These are phyloP conservation scores for Boulengeromyrus knoepffleri DNA, from an alignment of 2,113 vertebrate genomes.

Conservation along the genomic window DNA sequence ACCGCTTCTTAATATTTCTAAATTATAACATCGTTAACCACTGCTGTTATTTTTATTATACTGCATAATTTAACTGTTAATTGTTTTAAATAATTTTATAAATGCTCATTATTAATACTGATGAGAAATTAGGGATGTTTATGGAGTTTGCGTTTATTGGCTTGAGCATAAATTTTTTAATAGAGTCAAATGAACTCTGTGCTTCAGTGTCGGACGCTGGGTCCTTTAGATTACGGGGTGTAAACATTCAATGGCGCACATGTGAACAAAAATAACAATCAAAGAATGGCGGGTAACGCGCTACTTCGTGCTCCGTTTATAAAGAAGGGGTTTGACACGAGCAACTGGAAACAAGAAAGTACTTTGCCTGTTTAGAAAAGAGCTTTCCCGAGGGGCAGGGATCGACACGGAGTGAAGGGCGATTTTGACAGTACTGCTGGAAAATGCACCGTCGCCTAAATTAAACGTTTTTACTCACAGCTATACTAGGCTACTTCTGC, in stretches of 20 bases:
- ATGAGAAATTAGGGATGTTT: neutral
- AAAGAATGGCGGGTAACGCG: slow-evolving; percentile 25
- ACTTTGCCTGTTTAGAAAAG: slow-evolving; percentile 12
- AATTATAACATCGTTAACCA: neutral
- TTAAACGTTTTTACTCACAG: neutral
- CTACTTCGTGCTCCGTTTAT: slow-evolving; percentile 29
- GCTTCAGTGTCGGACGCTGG: neutral
- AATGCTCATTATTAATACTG: neutral
- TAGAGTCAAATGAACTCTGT: neutral
- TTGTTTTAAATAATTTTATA: neutral
- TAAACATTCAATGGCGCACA: neutral
- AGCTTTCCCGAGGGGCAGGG: neutral
- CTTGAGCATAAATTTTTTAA: neutral
- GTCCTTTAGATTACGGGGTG: neutral
- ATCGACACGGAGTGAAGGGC: neutral
- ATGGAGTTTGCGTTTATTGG: neutral
- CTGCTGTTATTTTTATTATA: neutral
- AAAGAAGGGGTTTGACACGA: slow-evolving; percentile 22
- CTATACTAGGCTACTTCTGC: neutral
- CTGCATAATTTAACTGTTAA: neutral
- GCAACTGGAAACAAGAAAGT: slow-evolving; percentile 30
- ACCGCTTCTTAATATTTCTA: neutral
- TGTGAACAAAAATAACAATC: slow-evolving; percentile 35
- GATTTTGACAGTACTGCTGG: neutral
- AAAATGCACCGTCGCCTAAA: neutral